Base-by-base conservation (phyloP, 2,113 vertebrate genomes). In the Rhinoderma darwinii region DNA sequence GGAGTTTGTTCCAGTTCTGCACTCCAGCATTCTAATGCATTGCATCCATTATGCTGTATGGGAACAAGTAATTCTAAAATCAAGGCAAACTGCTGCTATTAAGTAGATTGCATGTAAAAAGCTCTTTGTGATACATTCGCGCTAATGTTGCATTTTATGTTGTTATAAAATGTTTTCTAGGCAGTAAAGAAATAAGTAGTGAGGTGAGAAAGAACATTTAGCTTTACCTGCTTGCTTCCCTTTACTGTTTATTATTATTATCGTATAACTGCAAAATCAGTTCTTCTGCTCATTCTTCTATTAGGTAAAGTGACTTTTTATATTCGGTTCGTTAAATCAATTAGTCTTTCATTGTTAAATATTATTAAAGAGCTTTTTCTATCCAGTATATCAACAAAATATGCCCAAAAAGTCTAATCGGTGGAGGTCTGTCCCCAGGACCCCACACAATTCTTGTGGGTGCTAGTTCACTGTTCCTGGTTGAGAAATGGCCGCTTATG, bases 141-240 rank as follows among this genome's bases (percentile, higher is more conserved):
- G 61, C 20, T 77, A 85, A 77, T 66, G 84, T 61, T 59, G 83
- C 44, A 66, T 77, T 85, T 85, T 78, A 85, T 77, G 56, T 77
- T 85, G 84, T 66, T 63, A 78, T 66, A 85, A 85, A 85, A 78
- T 77, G 72, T 85, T 77, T 85, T 77, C 17, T 35, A 66, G n/a
- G 27, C 66, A 35, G 27, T 85, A 85, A 47, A 85, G 56, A 77
- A 77, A 77, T 85, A 77, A 77, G 74, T 77, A 44, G n/a, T 63
- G 74, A 70, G 22, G 81, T 50, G 18, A 83, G 27, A 37, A 37
- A 72, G 43, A 51, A 68, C 37, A 50, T 77, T 56, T 66, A 85
- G 74, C 14, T 66, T 66, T 66, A 75, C 73, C 44, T 77, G 47
- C 63, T 22, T 77, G 39, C 41, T 77, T 77, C 37, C 17, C 66